A percentile compares a stretch with the other conserved stretches of the same genome.
Conservation (phyloP, 2,797 vertebrate genomes). For the Anguilla anguilla region DNA sequence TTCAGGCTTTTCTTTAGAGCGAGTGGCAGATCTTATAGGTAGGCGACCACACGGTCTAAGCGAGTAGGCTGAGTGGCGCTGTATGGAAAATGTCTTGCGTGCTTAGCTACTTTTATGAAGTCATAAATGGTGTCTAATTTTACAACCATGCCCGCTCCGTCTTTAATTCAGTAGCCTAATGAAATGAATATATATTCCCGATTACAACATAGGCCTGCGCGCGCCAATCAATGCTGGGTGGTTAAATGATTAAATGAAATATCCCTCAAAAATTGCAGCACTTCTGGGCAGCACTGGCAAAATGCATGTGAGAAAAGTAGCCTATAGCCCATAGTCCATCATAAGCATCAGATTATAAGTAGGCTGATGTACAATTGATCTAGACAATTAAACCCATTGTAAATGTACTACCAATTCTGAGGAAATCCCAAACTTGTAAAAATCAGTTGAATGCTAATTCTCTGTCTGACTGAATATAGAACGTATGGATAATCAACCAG, state of each 20-base stretch:
- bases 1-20: constrained; percentile 58
- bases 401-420: not conserved
- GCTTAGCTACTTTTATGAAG: constrained; percentile 28
- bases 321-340: too few relatives aligned
- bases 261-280: not conserved
- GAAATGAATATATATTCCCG: not conserved
- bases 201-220: not conserved
- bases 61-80: constrained; percentile 23
- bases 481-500: constrained; percentile 44
- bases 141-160: not conserved
- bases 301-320: not conserved
- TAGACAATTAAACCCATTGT: constrained; percentile 6
- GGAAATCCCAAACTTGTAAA: constrained; percentile 41
- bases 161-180: not conserved
- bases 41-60: constrained; percentile 39
- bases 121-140: constrained; percentile 23
- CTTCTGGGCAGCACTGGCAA: not conserved
- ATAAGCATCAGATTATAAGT: not conserved
- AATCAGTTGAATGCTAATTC: constrained; percentile 35
- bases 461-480: constrained; percentile 24
- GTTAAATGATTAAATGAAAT: not conserved
- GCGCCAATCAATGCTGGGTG: not conserved
- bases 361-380: not conserved
- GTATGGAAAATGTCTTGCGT: constrained; percentile 42
- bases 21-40: constrained; percentile 50